These are phyloP conservation scores for Zosterops japonicus DNA, from an alignment of 2,113 vertebrate genomes.

Conservation along the genomic window DNA sequence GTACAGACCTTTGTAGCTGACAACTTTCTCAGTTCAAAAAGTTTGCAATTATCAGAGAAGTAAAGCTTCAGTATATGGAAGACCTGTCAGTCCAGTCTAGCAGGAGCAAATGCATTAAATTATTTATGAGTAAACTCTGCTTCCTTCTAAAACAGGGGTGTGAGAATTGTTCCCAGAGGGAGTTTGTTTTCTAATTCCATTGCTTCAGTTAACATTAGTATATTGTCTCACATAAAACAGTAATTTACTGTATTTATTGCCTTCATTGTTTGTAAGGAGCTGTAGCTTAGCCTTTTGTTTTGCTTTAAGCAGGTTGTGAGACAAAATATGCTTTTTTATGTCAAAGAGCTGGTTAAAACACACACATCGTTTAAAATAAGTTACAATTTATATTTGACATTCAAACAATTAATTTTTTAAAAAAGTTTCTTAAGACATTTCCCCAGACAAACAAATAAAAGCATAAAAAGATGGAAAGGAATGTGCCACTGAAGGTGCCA, in stretches of 20 bases:
- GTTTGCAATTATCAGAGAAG: constrained; percentile 42
- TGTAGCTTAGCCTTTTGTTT: constrained; percentile 58
- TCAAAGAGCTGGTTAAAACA: constrained; percentile 34
- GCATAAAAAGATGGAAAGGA: neutral
- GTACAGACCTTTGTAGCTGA: neutral
- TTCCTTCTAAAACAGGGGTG: constrained; percentile 64
- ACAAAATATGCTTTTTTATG: constrained; percentile 46
- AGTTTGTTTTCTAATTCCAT: constrained; percentile 68
- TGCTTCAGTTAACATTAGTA: constrained; percentile 67
- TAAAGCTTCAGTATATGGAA: constrained; percentile 22
- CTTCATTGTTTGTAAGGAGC: constrained; percentile 53
- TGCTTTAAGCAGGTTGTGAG: constrained; percentile 54
- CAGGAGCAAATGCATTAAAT: constrained; percentile 56
- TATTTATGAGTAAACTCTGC: constrained; percentile 62
- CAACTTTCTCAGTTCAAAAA: constrained; percentile 40
- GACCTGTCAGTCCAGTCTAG: constrained; percentile 68
- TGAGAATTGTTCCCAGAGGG: constrained; percentile 71
- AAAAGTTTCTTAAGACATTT: neutral
- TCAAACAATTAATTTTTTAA: neutral
- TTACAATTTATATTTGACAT: constrained; percentile 14
- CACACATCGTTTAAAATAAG: constrained; percentile 27
- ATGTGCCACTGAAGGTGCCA: neutral
- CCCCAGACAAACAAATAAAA: neutral
- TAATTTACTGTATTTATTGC: constrained; percentile 71
- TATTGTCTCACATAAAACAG: constrained; percentile 69